Evolutionary conservation across 2,113 vertebrate genomes (phyloP), one percentile per base, ranked within the genome.

Genomic region (Ictalurus punctatus): DNA sequence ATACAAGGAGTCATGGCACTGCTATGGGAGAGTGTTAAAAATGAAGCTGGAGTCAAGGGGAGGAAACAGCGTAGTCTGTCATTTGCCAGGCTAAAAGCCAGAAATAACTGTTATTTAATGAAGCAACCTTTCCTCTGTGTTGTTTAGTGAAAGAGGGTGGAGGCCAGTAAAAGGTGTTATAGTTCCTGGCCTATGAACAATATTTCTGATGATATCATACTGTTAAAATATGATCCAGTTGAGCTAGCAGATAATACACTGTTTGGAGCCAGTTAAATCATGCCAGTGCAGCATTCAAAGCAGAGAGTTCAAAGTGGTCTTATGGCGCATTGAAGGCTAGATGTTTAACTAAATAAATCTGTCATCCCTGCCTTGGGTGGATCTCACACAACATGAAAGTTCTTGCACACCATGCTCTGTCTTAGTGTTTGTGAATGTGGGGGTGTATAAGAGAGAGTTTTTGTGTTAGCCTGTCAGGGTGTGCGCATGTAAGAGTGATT

Each of bases 71-170:
- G 8, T 44, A 95, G 96, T 96, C 95, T 94, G 92, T 88, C 96
- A 97, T 97, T 98, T 97, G 96, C 95, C 95, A 95, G 95, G 97
- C 96, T 96, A 96, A 96, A 95, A 96, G 96, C 96, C 97, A 97
- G 97, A 97, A 97, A 96, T 96, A 95, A 95, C 96, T 96, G 96
- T 96, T 96, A 97, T 96, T 96, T 96, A 96, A 96, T 97, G 95
- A 94, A 94, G 94, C 93, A 94, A 95, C 93, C 92, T 95, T 93
- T 93, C 94, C 93, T 94, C 95, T 93, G 95, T 93, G 85, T 93
- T 96, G 95, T 97, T 96, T 93, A 94, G 95, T 95, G 95, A 95
- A 93, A 88, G 87, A 83, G 89, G 86, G 90, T 89, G 91, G 93
- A 93, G 92, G 90, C 90, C 93, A 92, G 92, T 91, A 94, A 94